Conservation (phyloP, 2,113 vertebrate species). For the Pollachius pollachius region DNA sequence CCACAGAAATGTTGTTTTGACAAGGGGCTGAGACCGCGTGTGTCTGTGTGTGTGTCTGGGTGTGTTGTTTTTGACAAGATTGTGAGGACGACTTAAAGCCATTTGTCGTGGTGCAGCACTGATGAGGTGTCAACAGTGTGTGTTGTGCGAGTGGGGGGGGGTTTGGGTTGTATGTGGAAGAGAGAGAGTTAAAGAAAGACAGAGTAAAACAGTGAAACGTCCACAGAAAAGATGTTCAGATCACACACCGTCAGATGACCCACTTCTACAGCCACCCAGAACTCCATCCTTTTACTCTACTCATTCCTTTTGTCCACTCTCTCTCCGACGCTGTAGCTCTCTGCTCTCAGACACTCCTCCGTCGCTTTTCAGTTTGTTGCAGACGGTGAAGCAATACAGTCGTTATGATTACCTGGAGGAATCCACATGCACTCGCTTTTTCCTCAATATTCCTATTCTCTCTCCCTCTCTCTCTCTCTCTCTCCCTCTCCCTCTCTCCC, state of each 20-base stretch:
- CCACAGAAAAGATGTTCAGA: slow-evolving; percentile 63
- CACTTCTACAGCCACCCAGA: slow-evolving; percentile 56
- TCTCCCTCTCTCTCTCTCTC: background rate
- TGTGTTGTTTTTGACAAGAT: slow-evolving; percentile 74
- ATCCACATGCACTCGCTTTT: too few relatives aligned
- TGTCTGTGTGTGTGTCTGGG: slow-evolving; percentile 38
- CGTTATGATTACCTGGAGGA: too few relatives aligned
- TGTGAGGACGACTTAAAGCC: slow-evolving; percentile 66
- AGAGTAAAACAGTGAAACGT: slow-evolving; percentile 19
- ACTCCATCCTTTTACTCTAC: slow-evolving; percentile 11
- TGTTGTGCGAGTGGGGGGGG: slow-evolving; percentile 17
- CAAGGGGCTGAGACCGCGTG: slow-evolving; percentile 48
- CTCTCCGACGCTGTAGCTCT: too few relatives aligned
- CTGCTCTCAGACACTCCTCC: too few relatives aligned
- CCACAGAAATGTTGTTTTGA: slow-evolving; percentile 77
- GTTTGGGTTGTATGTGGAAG: background rate
- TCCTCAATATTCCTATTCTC: background rate
- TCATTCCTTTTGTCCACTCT: background rate
- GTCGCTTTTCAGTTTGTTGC: too few relatives aligned
- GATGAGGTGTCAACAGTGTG: slow-evolving; percentile 69
- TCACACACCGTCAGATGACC: slow-evolving; percentile 66
- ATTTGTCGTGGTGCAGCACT: slow-evolving; percentile 66
- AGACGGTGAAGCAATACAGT: too few relatives aligned
- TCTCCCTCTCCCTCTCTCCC: slow-evolving; percentile 13
- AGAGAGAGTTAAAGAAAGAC: slow-evolving; percentile 30